phyloP scores from a whole-genome alignment of 2,888 invertebrate species.

The Aleiodes leptofemur region DNA sequence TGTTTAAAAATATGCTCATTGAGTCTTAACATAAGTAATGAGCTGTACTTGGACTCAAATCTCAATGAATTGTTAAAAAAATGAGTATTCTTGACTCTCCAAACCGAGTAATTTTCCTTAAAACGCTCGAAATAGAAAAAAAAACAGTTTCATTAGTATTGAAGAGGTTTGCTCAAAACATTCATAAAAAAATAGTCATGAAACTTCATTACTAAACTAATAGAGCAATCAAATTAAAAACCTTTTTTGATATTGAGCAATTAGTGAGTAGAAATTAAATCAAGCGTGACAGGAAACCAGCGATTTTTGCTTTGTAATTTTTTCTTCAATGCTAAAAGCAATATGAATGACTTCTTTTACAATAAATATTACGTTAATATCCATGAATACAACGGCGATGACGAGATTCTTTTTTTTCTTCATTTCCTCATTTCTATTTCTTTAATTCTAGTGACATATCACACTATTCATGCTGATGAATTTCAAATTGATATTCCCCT shows the following conservation, averaged over 20 bases:
- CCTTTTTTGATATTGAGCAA: no score
- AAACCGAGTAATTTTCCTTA: no score
- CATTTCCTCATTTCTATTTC: neutral
- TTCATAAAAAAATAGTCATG: neutral
- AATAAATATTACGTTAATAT: neutral
- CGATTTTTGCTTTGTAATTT: neutral
- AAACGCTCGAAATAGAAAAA: no score
- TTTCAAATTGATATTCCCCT: neutral
- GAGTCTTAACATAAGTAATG: no score
- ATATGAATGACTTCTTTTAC: neutral
- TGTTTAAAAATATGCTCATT: no score
- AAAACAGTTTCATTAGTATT: no score
- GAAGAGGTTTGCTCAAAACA: neutral
- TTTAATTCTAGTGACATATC: constrained; percentile 9
- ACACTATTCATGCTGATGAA: neutral
- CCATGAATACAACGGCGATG: constrained; percentile 1
- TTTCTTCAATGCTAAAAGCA: neutral
- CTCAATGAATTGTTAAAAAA: no score
- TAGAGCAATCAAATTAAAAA: no score
- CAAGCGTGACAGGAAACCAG: neutral
- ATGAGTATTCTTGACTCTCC: no score
- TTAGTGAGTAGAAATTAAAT: no score
- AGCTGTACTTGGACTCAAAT: no score
- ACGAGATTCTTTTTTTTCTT: neutral
- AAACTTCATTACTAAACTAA: neutral